Evolutionary conservation across 92 coral and sea anemone species (phyloP).

Genomic region (Desmophyllum pertusum): DNA sequence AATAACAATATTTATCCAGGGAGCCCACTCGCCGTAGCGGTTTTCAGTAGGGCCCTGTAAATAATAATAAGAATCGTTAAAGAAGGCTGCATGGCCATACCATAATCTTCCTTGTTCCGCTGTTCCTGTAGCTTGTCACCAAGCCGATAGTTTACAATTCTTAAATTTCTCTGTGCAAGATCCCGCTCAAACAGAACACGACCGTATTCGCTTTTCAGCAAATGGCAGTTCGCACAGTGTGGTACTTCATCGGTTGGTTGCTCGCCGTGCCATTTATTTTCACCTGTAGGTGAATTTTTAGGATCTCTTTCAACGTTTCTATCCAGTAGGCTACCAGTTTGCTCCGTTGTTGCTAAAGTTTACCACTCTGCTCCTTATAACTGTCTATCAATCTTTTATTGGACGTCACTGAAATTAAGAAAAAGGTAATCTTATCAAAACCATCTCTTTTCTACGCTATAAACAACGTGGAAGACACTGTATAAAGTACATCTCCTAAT

Average conservation of each 20-base stretch:
- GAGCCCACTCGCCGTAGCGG: too few species aligned
- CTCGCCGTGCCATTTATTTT: not conserved
- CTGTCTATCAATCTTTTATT: not conserved
- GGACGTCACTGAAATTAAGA: not conserved
- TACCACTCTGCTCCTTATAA: not conserved
- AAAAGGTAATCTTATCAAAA: too few species aligned
- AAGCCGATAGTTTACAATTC: constrained; percentile 8
- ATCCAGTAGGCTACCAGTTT: not conserved
- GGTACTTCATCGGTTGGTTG: not conserved
- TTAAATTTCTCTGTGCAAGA: constrained; percentile 8
- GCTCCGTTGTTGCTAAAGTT: not conserved
- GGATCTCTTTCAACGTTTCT: not conserved
- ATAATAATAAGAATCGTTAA: too few species aligned
- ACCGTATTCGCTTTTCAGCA: not conserved
- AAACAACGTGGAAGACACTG: too few species aligned
- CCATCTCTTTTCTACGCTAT: too few species aligned
- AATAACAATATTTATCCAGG: too few species aligned
- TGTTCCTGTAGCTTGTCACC: not conserved
- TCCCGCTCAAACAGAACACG: constrained; percentile 15
- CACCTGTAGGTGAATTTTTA: not conserved
- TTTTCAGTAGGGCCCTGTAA: too few species aligned
- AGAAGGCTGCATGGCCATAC: not conserved
- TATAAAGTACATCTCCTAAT: too few species aligned
- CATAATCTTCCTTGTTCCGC: not conserved
- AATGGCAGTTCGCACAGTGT: not conserved